Evolutionary conservation across 2,797 vertebrate genomes (phyloP), one percentile per base, ranked within the genome.

Genomic region (Pipistrellus nathusii): DNA sequence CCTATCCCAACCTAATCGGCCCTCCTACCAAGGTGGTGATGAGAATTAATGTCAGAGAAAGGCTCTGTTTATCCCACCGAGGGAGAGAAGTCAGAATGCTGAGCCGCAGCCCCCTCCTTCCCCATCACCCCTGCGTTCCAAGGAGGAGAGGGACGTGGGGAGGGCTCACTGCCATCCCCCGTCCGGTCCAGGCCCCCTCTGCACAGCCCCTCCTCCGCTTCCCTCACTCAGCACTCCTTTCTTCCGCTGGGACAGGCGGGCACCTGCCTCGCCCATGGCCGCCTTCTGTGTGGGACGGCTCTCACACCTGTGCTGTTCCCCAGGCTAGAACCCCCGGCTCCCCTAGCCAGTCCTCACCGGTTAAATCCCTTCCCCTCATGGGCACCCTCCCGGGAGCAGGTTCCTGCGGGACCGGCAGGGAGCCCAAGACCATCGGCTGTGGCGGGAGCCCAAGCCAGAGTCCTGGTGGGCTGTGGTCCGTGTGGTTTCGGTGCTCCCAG

Each of bases 21-120:
- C 91, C 96, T 94, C 88, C 95, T 95, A 96, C 94, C 68, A 68
- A 94, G 78, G 80, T 32, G 23, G 20, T 66, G 90, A 59, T 2
- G 3, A 94, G 88, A 88, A 62, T 95, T 81, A 92, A 92, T 2
- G 2, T 73, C 20, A 32, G 69, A 62, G 41, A 14, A 64, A 85
- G 57, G 76, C 20, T 46, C 80, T 12, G 0, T 48, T 32, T 9
- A 59, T 88, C 59, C 15, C 0, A 1, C 23, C 10, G 38, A 85
- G 75, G 21, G 73, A 88, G 35, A 83, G 46, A 78, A 64, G 44
- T 25, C 59, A 81, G 85, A 85, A 48, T 32, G n/a, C 78, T 44
- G n/a, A 48, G 57, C n/a, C 20, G 30, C 23, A 1, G 53, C 48
- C 9, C n/a, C 30, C 8, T 32, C 23, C 38, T 71, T 64, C 27